phyloP scores from a whole-genome alignment of 2,113 vertebrate genomes.

The Pelvicachromis taeniatus region DNA sequence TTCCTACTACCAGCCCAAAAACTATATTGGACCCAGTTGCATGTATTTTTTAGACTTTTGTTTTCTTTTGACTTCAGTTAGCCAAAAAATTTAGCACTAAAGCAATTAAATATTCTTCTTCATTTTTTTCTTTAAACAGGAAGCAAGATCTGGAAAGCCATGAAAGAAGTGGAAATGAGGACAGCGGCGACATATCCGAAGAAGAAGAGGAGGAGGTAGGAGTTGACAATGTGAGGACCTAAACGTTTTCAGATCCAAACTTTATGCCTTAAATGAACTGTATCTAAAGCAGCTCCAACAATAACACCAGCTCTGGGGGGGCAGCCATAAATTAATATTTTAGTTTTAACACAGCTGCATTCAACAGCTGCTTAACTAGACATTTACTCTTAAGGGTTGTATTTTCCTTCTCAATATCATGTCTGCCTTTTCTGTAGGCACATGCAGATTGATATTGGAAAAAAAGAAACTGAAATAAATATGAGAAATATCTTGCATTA shows the following conservation, averaged over 20 bases:
- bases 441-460: not conserved
- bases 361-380: not conserved
- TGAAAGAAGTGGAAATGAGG: conserved; percentile 87
- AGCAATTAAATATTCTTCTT: not conserved
- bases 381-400: too few species aligned
- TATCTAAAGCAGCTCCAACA: too few species aligned
- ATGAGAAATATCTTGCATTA: too few species aligned
- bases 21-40: not conserved
- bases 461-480: not conserved
- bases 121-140: conserved; percentile 52
- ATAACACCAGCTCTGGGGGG: too few species aligned
- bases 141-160: conserved; percentile 85
- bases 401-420: too few species aligned
- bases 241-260: not conserved
- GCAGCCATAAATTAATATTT: too few species aligned
- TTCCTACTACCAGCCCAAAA: not conserved
- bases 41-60: not conserved
- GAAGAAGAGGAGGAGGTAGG: conserved; percentile 75
- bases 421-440: not conserved
- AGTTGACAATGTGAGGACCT: not conserved
- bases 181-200: conserved; percentile 92
- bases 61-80: not conserved
- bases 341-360: too few species aligned
- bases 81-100: not conserved
- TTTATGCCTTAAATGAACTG: not conserved